Percentiles rank a stretch among this genome's conserved stretches.
These are phyloP conservation scores for Willisornis vidua DNA, from an alignment of 2,113 vertebrate genomes.

Conservation along the genomic window DNA sequence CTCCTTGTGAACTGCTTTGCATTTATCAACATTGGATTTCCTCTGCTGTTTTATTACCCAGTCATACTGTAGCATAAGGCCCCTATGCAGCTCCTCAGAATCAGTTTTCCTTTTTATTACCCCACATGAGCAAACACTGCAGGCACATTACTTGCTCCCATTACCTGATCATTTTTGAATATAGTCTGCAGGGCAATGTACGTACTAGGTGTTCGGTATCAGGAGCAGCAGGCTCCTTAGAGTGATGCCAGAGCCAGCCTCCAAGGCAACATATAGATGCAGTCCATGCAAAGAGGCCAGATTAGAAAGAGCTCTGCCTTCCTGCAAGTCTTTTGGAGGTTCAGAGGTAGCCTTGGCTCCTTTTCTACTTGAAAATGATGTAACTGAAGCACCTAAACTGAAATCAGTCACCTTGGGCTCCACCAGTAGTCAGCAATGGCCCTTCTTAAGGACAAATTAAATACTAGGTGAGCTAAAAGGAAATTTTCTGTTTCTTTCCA, in stretches of 20 bases:
- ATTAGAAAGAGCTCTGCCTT: not conserved
- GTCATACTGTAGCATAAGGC: not conserved
- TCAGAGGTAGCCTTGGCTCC: not conserved
- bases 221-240: not conserved
- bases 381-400: not conserved
- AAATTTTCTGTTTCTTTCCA: not conserved
- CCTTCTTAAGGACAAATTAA: not conserved
- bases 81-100: not conserved
- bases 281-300: not conserved
- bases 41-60: not conserved
- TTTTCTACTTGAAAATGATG: not conserved
- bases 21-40: not conserved
- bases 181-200: not conserved
- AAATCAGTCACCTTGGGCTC: not conserved
- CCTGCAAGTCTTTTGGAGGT: not conserved
- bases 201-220: rapidly evolving
- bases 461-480: not conserved
- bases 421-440: not conserved
- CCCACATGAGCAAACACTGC: not conserved
- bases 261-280: not conserved
- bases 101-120: slow-evolving; percentile 2
- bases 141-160: not conserved
- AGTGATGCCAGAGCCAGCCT: not conserved
- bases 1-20: not conserved
- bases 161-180: not conserved